Evolutionary conservation across 1,140 invertebrate genomes (phyloP), one percentile per base, ranked within the genome.

Genomic region (Hyles vespertilio): DNA sequence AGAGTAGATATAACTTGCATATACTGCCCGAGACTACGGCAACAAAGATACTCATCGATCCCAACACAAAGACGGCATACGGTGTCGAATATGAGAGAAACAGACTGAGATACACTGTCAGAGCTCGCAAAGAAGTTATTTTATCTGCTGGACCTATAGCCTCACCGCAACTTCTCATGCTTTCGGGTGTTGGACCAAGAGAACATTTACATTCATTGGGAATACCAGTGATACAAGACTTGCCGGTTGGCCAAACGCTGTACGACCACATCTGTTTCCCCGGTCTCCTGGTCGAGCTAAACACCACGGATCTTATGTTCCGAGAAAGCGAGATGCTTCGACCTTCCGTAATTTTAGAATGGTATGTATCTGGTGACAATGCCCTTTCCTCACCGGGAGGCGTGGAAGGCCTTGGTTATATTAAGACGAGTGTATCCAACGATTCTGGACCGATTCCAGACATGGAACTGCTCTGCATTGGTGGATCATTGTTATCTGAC

Each of bases 381-480:
- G 74, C 77, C 4, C 56, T 90, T n/a, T 87, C 91, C 3, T 72
- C 89, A 1, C 86, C 91, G 2, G 92, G 92, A 3, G 92, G 87
- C 1, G 91, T 93, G 2, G 93, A 94, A 85, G 92, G 90, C 2
- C 81, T 94, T 22, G 92, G 92, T 1, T 94, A 93, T 65, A 89
- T 94, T 8, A 93, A 93, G 67, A 92, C 91, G 0, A 89, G 91
- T 9, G 75, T 90, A 2, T 91, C 92, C 0, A 85, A 90, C 45
- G 89, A 91, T 60, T 84, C 89, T 5, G 81, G 77, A 51, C 89
- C 90, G 59, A 89, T 91, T 66, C 93, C 93, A 0, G 93, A 94
- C 61, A 91, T 93, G 7, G 93, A 94, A 73, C 68, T 93, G 2
- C 91, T 94, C 22, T 90, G 91, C 63, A 82, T 92, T 12, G 70